A percentile compares a stretch with the other conserved stretches of the same genome.
Evolutionary conservation across 2,888 invertebrate species (phyloP).

Genomic region (Oscheius sp.): DNA sequence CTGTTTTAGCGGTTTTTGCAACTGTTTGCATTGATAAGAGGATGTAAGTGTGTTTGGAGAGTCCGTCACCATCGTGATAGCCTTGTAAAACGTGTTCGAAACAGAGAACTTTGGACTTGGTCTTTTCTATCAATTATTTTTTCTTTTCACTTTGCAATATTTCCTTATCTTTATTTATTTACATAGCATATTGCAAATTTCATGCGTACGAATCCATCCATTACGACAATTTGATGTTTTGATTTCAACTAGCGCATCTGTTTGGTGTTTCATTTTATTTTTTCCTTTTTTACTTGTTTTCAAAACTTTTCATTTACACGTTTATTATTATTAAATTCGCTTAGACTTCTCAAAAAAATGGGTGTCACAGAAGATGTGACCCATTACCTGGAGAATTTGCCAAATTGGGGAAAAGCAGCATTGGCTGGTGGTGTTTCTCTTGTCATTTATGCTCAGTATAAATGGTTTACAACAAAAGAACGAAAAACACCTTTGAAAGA

Average conservation of each 20-base stretch:
- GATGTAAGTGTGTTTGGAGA: conserved; percentile 11
- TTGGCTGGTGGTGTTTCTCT: conserved; percentile 52
- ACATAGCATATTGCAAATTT: too few species aligned
- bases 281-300: background rate
- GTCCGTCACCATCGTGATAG: conserved; percentile 9
- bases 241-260: background rate
- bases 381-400: conserved; percentile 46
- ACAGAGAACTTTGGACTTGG: background rate
- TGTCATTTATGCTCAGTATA: conserved; percentile 50
- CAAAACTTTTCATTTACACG: background rate
- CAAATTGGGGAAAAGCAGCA: conserved; percentile 56
- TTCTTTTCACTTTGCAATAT: too few species aligned
- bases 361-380: conserved; percentile 32
- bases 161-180: too few species aligned
- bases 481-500: conserved; percentile 45
- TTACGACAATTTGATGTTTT: background rate
- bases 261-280: background rate
- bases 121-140: too few species aligned
- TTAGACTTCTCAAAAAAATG: background rate
- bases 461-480: conserved; percentile 34
- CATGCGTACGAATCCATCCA: background rate
- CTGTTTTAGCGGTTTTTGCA: conserved; percentile 13
- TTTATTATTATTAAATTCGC: too few species aligned
- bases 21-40: conserved; percentile 29
- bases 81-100: background rate